Evolutionary conservation across 1,140 invertebrate genomes (phyloP).

Genomic region (Paralvinella palmiformis): DNA sequence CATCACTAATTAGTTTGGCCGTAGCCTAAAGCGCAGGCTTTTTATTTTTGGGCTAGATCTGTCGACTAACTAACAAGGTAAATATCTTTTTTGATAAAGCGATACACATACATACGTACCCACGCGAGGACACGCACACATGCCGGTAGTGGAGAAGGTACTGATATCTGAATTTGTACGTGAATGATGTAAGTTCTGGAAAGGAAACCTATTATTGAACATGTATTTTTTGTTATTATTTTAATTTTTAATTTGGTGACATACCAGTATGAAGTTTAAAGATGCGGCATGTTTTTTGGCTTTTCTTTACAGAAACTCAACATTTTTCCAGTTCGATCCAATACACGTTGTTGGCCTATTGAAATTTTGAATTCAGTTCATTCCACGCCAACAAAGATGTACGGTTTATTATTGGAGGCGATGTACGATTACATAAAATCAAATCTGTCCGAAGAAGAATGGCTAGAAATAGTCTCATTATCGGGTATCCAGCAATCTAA

Average conservation of each 20-base stretch:
- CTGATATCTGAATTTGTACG: too few relatives aligned
- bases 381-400: too few relatives aligned
- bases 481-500: neutral
- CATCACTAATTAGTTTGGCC: too few relatives aligned
- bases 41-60: too few relatives aligned
- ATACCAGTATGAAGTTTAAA: neutral
- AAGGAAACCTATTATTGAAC: neutral
- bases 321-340: too few relatives aligned
- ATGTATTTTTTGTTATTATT: neutral
- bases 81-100: neutral
- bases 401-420: too few relatives aligned
- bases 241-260: neutral
- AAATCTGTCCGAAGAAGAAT: neutral
- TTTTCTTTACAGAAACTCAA: slow-evolving; percentile 68
- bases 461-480: neutral
- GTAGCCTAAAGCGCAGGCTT: too few relatives aligned
- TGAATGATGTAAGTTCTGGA: neutral
- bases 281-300: slow-evolving; percentile 11
- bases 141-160: too few relatives aligned
- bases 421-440: too few relatives aligned
- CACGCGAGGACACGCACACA: slow-evolving; percentile 12
- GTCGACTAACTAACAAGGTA: too few relatives aligned
- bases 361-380: too few relatives aligned
- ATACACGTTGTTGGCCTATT: too few relatives aligned
- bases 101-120: neutral